Percentiles rank a stretch among this genome's conserved stretches.
Evolutionary conservation across 2,888 invertebrate genomes (phyloP).

Genomic region (Scaeva pyrastri): DNA sequence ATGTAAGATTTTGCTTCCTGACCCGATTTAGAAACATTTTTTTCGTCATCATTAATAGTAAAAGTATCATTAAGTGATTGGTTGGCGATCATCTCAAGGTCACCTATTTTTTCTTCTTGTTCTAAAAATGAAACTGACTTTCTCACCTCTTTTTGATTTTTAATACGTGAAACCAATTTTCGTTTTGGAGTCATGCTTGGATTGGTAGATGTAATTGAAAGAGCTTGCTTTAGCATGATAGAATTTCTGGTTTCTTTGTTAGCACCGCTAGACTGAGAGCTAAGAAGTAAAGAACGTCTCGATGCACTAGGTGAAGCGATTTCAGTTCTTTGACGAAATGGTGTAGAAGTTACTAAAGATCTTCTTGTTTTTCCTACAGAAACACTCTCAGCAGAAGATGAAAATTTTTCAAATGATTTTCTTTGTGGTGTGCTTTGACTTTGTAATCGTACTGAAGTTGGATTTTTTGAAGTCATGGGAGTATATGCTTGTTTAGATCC

Average conservation of each 20-base stretch:
- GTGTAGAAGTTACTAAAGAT: constrained; percentile 59
- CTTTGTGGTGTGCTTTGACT: constrained; percentile 59
- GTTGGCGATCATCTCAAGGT: neutral
- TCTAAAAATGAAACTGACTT: constrained; percentile 58
- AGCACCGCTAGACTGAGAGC: constrained; percentile 6
- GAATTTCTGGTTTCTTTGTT: constrained; percentile 49
- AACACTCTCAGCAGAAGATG: constrained; percentile 16
- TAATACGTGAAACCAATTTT: constrained; percentile 9
- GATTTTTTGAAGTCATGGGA: constrained; percentile 29
- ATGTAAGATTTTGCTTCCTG: neutral
- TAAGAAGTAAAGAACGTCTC: constrained; percentile 17
- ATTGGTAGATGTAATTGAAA: constrained; percentile 36
- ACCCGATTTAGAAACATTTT: neutral
- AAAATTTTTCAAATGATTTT: constrained; percentile 36
- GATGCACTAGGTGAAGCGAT: neutral
- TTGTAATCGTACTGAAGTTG: constrained; percentile 52
- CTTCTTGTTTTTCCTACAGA: constrained; percentile 38
- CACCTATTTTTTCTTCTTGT: constrained; percentile 8
- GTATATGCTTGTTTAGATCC: neutral
- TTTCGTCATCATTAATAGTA: constrained; percentile 36
- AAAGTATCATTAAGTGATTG: constrained; percentile 32
- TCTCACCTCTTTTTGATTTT: constrained; percentile 9
- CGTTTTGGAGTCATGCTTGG: neutral
- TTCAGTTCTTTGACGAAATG: constrained; percentile 36
- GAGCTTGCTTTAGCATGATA: constrained; percentile 58